Evolutionary conservation across 2,113 vertebrate genomes (phyloP).

Genomic region (Ciconia maguari): DNA sequence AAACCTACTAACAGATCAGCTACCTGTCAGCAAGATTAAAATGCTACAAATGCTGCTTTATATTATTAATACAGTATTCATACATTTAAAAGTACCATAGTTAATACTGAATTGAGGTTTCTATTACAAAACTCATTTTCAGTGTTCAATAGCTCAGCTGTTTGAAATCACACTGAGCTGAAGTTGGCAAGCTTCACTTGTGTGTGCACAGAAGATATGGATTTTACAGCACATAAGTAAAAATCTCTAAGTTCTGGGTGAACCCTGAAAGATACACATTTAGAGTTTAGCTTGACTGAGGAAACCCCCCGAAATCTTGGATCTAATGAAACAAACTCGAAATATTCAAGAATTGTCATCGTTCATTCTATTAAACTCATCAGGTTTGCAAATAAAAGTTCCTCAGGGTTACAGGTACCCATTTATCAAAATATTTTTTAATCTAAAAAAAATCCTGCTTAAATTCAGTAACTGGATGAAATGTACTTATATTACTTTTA

Average conservation of each 20-base stretch:
- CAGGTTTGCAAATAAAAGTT: neutral
- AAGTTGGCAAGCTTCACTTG: neutral
- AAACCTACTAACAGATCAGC: neutral
- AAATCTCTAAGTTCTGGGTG: neutral
- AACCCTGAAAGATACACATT: neutral
- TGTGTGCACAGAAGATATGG: neutral
- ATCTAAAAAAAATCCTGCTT: neutral
- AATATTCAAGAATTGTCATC: neutral
- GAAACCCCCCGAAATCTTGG: neutral
- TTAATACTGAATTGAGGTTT: slow-evolving; percentile 22
- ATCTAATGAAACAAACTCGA: neutral
- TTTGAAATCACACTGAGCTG: slow-evolving; percentile 34
- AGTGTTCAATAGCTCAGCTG: slow-evolving; percentile 29
- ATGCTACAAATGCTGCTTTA: neutral
- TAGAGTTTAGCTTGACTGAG: neutral
- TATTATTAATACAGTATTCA: neutral
- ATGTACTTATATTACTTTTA: neutral
- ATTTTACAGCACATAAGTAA: neutral
- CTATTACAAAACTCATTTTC: slow-evolving; percentile 18
- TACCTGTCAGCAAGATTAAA: neutral
- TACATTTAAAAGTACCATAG: neutral
- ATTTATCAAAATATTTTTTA: neutral
- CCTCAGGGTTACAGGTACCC: neutral
- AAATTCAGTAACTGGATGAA: neutral
- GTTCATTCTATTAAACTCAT: neutral